These are phyloP conservation scores for Spodoptera picta DNA, from an alignment of 2,888 invertebrate species.

Conservation along the genomic window DNA sequence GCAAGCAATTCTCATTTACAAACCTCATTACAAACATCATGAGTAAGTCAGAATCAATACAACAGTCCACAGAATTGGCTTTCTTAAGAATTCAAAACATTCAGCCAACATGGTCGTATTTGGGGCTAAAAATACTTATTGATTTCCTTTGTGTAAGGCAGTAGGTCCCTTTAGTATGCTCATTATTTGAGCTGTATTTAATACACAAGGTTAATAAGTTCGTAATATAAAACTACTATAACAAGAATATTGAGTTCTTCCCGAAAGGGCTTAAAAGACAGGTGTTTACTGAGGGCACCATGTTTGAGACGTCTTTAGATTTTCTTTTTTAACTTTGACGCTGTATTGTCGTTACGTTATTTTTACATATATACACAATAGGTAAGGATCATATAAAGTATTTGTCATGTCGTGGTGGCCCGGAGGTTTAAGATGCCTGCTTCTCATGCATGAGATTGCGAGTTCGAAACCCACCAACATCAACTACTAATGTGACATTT, in stretches of 20 bases:
- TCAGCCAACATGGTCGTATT: constrained; percentile 10
- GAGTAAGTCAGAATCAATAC: constrained; percentile 11
- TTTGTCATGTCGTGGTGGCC: no score
- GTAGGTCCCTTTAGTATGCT: constrained; percentile 6
- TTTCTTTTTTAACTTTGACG: no score
- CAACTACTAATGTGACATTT: no score
- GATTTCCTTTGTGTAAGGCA: constrained; percentile 32
- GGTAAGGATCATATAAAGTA: no score
- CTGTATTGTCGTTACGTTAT: no score
- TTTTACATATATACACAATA: no score
- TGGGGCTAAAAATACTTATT: constrained; percentile 44
- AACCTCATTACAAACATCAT: constrained; percentile 15
- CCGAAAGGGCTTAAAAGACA: background rate
- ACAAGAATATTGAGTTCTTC: background rate
- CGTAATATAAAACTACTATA: background rate
- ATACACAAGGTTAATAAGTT: constrained; percentile 3
- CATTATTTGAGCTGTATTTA: constrained; percentile 20
- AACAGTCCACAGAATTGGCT: constrained; percentile 12
- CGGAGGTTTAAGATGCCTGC: no score
- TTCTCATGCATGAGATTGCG: no score
- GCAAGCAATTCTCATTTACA: background rate
- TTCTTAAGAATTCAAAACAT: constrained; percentile 18
- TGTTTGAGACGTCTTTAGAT: no score
- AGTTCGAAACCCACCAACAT: no score
- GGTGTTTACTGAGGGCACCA: no score